Base-by-base conservation (phyloP, 2,113 vertebrate genomes). In the Cyrtonyx montezumae region DNA sequence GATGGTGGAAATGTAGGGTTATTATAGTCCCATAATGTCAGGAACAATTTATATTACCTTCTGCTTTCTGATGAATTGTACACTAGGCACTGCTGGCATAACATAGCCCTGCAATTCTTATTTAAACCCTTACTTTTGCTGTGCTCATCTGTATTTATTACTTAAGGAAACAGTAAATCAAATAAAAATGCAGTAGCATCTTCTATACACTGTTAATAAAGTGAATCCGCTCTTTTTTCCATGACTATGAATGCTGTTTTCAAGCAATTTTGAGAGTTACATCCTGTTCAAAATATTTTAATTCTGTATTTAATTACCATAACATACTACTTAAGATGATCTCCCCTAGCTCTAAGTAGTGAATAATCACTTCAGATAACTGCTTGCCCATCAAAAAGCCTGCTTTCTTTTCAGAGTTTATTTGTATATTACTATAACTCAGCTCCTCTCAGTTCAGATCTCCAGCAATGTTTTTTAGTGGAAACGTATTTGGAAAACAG, bases 31-130 rank as follows among this genome's bases (percentile, higher is more conserved):
- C 79, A 71, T 86, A 80, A 91, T 80, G 91, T 93, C 93, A 94
- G 73, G 79, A 91, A 93, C 90, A 92, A 93, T 93, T 95, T 96
- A 84, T 95, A 83, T 92, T 85, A 68, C 79, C 51, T 90, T 93
- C 85, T 93, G 65, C 87, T 83, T 86, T 88, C 76, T 45, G 56
- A 95, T 94, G 96, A 96, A 94, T 82, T 81, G 76, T 94, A 73
- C 77, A 61, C 85, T 58, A 88, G 93, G 79, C 69, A 88, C 65
- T 81, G 76, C 79, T 95, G 79, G 65, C 66, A 37, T 74, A 94
- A 91, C 69, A 89, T 36, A 91, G 25, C 65, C 68, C 66, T 80
- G 79, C 73, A 90, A 37, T 93, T 95, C 90, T 96, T 91, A 84
- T 75, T 96, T 95, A 94, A 96, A 96, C 48, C 56, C 85, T 40